A percentile compares a stretch with the other conserved stretches of the same genome.
Conservation (phyloP, 2,888 invertebrate genomes). For the Malachius bipustulatus region DNA sequence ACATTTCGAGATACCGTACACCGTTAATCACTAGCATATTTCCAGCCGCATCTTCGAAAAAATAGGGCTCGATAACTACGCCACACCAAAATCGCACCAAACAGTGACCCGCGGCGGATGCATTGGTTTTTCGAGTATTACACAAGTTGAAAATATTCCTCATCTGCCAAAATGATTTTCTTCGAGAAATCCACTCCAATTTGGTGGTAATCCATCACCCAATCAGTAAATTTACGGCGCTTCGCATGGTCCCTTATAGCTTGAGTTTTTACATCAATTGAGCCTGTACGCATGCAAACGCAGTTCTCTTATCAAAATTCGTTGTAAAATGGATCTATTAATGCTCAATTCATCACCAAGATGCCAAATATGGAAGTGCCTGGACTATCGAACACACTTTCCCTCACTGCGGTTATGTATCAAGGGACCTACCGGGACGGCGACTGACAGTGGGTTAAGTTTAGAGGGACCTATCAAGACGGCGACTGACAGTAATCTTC, state of each 20-base stretch:
- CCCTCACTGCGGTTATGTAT: slow-evolving; percentile 10
- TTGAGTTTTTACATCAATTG: slow-evolving; percentile 16
- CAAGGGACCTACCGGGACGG: slow-evolving; percentile 4
- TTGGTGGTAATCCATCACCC: slow-evolving; percentile 10
- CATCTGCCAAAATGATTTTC: slow-evolving; percentile 9
- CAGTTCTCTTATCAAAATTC: slow-evolving; percentile 12
- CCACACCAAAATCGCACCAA: slow-evolving; percentile 21
- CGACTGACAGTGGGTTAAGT: slow-evolving; percentile 8
- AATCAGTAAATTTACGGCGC: slow-evolving; percentile 14
- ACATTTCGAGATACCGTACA: slow-evolving; percentile 11
- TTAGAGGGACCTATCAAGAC: slow-evolving; percentile 6
- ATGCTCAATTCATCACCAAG: slow-evolving; percentile 13
- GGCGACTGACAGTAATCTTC: slow-evolving; percentile 7
- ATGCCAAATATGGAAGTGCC: slow-evolving; percentile 10
- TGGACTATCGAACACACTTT: slow-evolving; percentile 10
- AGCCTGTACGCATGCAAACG: slow-evolving; percentile 16
- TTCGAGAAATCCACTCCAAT: slow-evolving; percentile 13
- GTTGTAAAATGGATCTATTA: slow-evolving; percentile 9
- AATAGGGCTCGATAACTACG: slow-evolving; percentile 20
- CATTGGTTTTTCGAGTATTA: slow-evolving; percentile 11
- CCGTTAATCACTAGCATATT: slow-evolving; percentile 10
- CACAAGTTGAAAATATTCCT: slow-evolving; percentile 13
- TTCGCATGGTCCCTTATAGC: slow-evolving; percentile 14
- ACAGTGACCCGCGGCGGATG: slow-evolving; percentile 19
- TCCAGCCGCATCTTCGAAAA: slow-evolving; percentile 12